These are phyloP conservation scores for Siniperca knerii DNA, from an alignment of 2,113 vertebrate genomes.

Conservation along the genomic window DNA sequence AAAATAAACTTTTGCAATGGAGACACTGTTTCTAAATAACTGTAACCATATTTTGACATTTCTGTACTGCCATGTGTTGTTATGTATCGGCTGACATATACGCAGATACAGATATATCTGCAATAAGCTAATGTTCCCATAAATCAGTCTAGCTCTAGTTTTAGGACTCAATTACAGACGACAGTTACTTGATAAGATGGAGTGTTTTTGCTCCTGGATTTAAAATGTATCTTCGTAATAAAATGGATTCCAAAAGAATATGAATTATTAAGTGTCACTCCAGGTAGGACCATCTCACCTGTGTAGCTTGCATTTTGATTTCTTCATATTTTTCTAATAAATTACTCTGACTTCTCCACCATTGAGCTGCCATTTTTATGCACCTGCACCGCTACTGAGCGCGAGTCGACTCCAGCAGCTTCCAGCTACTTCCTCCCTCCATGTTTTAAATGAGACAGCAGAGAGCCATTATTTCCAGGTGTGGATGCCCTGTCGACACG, in stretches of 20 bases:
- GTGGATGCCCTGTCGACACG: conserved; percentile 54
- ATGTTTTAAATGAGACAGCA: neutral
- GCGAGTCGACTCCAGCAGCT: neutral
- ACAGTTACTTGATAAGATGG: neutral
- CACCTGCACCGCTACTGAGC: neutral
- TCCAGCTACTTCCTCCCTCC: neutral
- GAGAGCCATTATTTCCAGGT: conserved; percentile 64
- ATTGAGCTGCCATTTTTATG: neutral
- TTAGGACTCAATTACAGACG: neutral
- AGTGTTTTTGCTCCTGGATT: neutral
- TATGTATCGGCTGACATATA: no score
- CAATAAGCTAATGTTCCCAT: neutral
- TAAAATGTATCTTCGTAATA: neutral
- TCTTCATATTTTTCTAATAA: conserved; percentile 2
- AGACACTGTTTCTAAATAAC: neutral
- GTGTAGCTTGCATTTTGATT: neutral
- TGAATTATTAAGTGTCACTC: neutral
- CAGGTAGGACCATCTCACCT: neutral
- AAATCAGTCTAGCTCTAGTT: neutral
- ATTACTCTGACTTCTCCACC: neutral
- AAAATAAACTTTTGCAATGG: no score
- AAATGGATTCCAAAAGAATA: neutral
- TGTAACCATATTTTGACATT: neutral
- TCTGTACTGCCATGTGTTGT: neutral
- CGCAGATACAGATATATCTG: neutral